Evolutionary conservation across 2,113 vertebrate genomes (phyloP), one percentile per base, ranked within the genome.

Genomic region (Sebastes fasciatus): DNA sequence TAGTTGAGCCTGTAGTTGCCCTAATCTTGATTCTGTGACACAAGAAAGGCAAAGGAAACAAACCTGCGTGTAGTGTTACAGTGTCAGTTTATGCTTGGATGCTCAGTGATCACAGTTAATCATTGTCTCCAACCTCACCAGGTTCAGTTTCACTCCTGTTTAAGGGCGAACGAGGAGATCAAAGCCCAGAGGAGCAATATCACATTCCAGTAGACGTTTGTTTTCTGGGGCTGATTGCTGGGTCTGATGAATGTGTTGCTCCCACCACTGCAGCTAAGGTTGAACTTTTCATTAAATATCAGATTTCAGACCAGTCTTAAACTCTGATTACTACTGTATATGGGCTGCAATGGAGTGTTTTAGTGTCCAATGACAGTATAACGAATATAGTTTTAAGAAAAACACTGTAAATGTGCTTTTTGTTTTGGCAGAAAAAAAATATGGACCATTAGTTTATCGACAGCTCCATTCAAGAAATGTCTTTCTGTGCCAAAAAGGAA

Each of bases 41-140:
- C 8, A 45, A 55, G 11, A 67, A 75, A 76, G 12, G 19, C 42
- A 63, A 13, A 21, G 34, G 63, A 68, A 70, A 65, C 57, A 65
- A 48, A 62, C 48, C 42, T 52, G n/a, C 1, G 12, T 58, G 23
- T 57, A 10, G 9, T 17, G 57, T 86, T 86, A 55, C 77, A 54
- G 11, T 48, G 7, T 64, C 23, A 1, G 9, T 17, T n/a, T 21
- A 13, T 8, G 49, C 19, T 66, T 72, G 42, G 71, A 72, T 16
- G 77, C 67, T 16, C 78, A 49, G 19, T 6, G 72, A 80, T 85
- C 82, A 82, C 80, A 77, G 64, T 34, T 55, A 16, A 79, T 75
- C 17, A 11, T 74, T 63, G 64, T 75, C 19, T 64, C 19, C 21
- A 11, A 42, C 45, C 45, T 68, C 66, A 14, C 13, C 40, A 21